Evolutionary conservation across 2,797 vertebrate species (phyloP), one percentile per base, ranked within the genome.

Genomic region (Gorsachius magnificus): DNA sequence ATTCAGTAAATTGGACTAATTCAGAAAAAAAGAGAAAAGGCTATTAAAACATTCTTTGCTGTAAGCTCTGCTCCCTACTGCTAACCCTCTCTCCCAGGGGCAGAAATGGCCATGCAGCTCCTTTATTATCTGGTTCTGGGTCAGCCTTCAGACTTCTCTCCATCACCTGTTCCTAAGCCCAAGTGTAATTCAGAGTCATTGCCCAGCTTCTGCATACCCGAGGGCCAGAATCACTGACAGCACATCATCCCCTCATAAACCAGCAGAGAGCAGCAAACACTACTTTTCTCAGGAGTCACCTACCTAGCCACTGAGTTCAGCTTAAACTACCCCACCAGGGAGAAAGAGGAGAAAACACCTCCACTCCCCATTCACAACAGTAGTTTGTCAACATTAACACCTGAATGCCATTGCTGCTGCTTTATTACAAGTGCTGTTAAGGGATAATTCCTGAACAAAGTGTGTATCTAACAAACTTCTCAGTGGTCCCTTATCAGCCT

Each of bases 231-330:
- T 2, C 29, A 7, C 78, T 3, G 75, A 31, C 53, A 65, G 82
- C 4, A 2, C 45, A 28, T 8, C 31, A 26, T 41, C 41, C 65
- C 33, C 17, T 54, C 36, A 16, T 1, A 54, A 6, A 38, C 94
- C 96, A 93, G 89, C 91, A 97, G 97, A 84, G 96, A 89, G 96
- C 97, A 97, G 94, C 96, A 97, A 50, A 96, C 79, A 72, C 74
- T 89, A 20, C 74, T 61, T 35, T 71, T 82, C 66, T 29, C 58
- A 6, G 33, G 15, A 82, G 45, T 3, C 58, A 10, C 35, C 13
- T 22, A 5, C 63, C 58, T 70, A 33, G 60, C 31, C 50, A 9
- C 86, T 3, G 63, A 41, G 19, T 2, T 16, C 82, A 5, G 63
- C 43, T 25, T 11, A 29, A 68, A 69, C 43, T 26, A 3, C 11